Base-by-base conservation (phyloP, 2,113 vertebrate genomes). In the Mormyrus iriodes region DNA sequence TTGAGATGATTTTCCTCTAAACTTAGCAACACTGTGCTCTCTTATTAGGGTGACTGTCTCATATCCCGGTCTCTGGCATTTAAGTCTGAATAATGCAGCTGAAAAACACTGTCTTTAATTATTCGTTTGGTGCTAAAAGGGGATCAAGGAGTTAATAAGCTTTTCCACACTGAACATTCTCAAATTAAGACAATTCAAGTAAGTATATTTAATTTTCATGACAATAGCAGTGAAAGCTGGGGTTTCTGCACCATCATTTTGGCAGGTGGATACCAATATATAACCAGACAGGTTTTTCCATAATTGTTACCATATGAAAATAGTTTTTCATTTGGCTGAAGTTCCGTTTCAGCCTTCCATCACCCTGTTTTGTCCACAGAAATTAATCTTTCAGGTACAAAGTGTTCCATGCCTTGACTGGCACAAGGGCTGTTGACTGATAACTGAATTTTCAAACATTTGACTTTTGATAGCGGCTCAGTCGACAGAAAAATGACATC, bases 131-230 rank as follows among this genome's bases (percentile, higher is more conserved):
- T 86, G 49, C 48, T 8, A 13, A 52, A 52, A 17, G 44, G 42
- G 3, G 79, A 84, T 27, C 10, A 65, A 83, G 19, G 19, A 84
- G 17, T 42, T 39, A 82, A n/a, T 84, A 2, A 84, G 19, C 44
- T 84, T 48, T 10, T 48, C 44, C n/a, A 6, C 42, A 48, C 19
- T 46, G 82, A 44, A 15, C 10, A 79, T 31, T n/a, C 19, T 35
- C 61, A 44, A 46, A 44, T 69, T 85, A 65, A 89, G n/a, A 89
- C 35, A 27, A 69, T 86, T 89, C 35, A 27, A 27, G 15, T 27
- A 10, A 65, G 49, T 13, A 48, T 51, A 76, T 65, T 88, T 61
- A 24, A 88, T 86, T 88, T 44, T 65, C 88, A 76, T 83, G 55
- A 42, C 69, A 53, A 24, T 9, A 31, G 1, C 9, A 35, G 27